Base-by-base conservation (phyloP, 2,888 invertebrate species). In the Tethea ocularis region DNA sequence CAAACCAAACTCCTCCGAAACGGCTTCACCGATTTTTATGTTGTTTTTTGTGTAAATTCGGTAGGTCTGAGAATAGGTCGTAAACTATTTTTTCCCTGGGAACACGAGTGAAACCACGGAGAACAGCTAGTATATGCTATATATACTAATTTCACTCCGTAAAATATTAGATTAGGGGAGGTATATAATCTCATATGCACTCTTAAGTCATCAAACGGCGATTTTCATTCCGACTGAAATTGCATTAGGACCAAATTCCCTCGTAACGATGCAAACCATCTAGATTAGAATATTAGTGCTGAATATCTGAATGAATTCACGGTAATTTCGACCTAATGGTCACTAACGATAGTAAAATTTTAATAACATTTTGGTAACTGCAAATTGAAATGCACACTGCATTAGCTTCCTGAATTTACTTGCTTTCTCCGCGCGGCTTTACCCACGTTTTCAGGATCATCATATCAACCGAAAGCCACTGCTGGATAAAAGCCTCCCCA, bases 341-440 rank as follows among this genome's bases (percentile, higher is more conserved):
- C n/a, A 10, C 38, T 68, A 56, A 69, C 58, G 71, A 52, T 56
- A 11, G 58, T 54, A 60, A 38, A 41, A 56, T 60, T 56, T 51
- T 15, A 66, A 62, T 61, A 62, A 60, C 4, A 63, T 71, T 71
- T 61, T 61, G 22, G 51, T 69, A 68, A 69, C 59, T 71, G 68
- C 66, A 69, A 71, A 69, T 66, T 63, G 66, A 70, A 71, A 68
- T 65, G 46, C 46, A 2, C n/a, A n/a, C n/a, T n/a, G 17, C n/a
- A 6, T 38, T n/a, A 17, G 8, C 2, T 0, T 13, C 13, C 38
- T 38, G n/a, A 38, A 6, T n/a, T 38, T n/a, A n/a, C 38, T 7
- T 13, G 1, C 15, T 36, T 13, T 36, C 15, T 36, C 15, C 15
- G 36, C 36, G 13, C 15, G 11, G 36, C 36, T 2, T 36, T 3